Percentiles rank a stretch among this genome's conserved stretches.
phyloP scores from a whole-genome alignment of 2,888 invertebrate genomes.

The Gryllus longicercus region DNA sequence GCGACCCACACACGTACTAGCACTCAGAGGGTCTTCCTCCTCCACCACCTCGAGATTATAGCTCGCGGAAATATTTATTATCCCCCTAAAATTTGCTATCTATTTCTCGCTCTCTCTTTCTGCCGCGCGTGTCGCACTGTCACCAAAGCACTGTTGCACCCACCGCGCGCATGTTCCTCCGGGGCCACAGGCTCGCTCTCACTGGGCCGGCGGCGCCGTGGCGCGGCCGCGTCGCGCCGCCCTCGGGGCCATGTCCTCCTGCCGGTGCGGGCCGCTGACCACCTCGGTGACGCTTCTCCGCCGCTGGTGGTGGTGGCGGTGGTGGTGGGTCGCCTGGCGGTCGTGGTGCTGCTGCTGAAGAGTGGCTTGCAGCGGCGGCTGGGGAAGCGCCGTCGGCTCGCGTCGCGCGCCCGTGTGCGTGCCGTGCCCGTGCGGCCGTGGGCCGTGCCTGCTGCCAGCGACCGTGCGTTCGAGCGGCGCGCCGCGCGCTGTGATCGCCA shows the following conservation, averaged over 20 bases:
- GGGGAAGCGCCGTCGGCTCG: too few relatives aligned
- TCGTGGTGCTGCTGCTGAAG: too few relatives aligned
- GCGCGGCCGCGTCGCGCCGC: background rate
- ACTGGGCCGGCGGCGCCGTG: background rate
- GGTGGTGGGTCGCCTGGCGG: too few relatives aligned
- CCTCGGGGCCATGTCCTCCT: background rate
- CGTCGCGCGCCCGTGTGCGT: background rate
- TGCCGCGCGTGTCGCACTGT: background rate
- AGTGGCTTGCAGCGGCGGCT: too few relatives aligned
- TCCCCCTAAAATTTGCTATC: too few relatives aligned
- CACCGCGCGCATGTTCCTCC: too few relatives aligned
- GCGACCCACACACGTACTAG: background rate
- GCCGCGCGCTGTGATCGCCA: background rate
- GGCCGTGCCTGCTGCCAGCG: background rate
- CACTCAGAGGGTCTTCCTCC: background rate
- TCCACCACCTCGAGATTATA: too few relatives aligned
- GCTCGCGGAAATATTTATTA: too few relatives aligned
- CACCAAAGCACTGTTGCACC: background rate
- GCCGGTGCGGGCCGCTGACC: background rate
- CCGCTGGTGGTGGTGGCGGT: too few relatives aligned
- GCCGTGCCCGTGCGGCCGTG: background rate
- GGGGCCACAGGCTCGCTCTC: conserved; percentile 4
- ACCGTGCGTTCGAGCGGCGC: background rate
- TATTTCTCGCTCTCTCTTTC: too few relatives aligned
- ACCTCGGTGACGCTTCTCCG: background rate